Conservation (phyloP, 2,797 vertebrate species). For the Chaetodon trifasciatus region DNA sequence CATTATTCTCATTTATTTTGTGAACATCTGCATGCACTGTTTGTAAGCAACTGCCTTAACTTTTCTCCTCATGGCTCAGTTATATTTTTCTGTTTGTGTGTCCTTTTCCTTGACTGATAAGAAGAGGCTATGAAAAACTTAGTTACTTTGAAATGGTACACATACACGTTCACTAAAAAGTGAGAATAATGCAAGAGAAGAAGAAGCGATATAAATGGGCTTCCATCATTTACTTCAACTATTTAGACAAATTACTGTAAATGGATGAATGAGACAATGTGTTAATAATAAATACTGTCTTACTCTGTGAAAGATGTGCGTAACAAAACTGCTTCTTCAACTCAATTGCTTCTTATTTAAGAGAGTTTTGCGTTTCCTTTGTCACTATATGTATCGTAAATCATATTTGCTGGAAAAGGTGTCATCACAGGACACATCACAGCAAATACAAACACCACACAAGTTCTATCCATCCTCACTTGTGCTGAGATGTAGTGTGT, state of each 20-base stretch:
- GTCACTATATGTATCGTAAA: background rate
- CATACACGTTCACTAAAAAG: background rate
- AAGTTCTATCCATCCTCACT: conserved; percentile 2
- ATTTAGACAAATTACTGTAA: background rate
- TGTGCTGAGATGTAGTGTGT: conserved; percentile 24
- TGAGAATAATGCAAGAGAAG: background rate
- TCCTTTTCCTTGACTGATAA: background rate
- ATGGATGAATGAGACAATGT: background rate
- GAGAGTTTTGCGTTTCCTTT: background rate
- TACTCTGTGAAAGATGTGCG: background rate
- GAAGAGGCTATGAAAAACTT: background rate
- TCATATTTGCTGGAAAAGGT: background rate
- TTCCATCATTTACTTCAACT: background rate
- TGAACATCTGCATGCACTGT: background rate
- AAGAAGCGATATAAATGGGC: background rate
- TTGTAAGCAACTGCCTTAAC: background rate
- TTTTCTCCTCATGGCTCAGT: too few species aligned
- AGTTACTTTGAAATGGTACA: background rate
- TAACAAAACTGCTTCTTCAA: background rate
- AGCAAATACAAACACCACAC: background rate
- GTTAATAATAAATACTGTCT: background rate
- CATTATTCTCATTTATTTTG: background rate
- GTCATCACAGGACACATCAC: background rate
- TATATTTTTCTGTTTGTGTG: background rate
- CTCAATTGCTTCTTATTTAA: background rate